Evolutionary conservation across 2,113 vertebrate genomes (phyloP).

Genomic region (Eubucco bourcierii): DNA sequence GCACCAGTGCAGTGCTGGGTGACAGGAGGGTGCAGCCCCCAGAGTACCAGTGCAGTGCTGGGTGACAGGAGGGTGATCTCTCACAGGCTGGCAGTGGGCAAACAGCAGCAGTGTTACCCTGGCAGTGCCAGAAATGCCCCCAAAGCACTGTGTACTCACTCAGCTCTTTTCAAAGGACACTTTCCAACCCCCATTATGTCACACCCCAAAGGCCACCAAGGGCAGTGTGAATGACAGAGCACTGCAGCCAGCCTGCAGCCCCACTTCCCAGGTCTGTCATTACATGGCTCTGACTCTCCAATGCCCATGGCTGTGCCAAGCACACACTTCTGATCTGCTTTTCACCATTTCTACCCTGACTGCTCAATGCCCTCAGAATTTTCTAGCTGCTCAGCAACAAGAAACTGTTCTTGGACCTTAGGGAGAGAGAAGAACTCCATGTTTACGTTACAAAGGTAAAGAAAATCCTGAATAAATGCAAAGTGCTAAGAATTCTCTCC

Average conservation of each 20-base stretch:
- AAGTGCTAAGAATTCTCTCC: not conserved
- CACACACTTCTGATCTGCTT: not conserved
- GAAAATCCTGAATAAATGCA: not conserved
- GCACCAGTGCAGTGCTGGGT: too few relatives aligned
- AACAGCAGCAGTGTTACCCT: not conserved
- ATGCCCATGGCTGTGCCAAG: not conserved
- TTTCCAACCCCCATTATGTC: not conserved
- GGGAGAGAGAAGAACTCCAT: not conserved
- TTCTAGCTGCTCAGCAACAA: not conserved
- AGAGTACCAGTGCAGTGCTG: too few relatives aligned
- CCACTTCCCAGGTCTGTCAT: not conserved
- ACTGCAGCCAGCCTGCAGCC: not conserved
- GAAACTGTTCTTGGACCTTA: not conserved
- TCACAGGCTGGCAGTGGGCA: not conserved
- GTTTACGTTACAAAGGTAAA: not conserved
- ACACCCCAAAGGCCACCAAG: not conserved
- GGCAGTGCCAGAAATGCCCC: not conserved
- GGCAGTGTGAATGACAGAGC: not conserved
- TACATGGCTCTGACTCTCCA: not conserved
- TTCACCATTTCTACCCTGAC: not conserved
- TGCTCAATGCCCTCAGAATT: not conserved
- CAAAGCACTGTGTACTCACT: not conserved
- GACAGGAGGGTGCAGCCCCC: too few relatives aligned
- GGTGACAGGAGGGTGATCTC: not conserved
- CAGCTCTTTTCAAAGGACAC: not conserved